phyloP scores from a whole-genome alignment of 37 sponge, comb jelly and placozoan genomes.

The Beroe forskalii region DNA sequence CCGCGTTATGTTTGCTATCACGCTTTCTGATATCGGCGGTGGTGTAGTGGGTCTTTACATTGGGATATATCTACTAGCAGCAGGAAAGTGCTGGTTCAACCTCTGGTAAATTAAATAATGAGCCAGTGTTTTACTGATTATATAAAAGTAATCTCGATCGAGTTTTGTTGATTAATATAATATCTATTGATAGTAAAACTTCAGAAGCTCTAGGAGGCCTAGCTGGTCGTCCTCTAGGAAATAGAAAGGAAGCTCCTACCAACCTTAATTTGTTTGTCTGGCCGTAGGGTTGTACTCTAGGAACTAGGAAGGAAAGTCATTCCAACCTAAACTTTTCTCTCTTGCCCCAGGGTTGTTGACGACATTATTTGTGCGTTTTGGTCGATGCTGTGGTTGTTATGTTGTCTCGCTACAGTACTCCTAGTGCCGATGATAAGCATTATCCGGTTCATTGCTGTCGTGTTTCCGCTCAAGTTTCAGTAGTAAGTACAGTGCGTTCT shows the following conservation, averaged over 20 bases:
- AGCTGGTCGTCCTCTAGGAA: too few relatives aligned
- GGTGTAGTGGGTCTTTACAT: slow-evolving; percentile 36
- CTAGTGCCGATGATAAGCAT: slow-evolving; percentile 17
- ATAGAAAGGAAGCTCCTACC: too few relatives aligned
- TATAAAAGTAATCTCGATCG: too few relatives aligned
- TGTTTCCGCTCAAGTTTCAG: neutral
- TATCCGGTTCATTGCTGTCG: neutral
- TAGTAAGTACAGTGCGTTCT: slow-evolving; percentile 20
- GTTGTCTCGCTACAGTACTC: neutral
- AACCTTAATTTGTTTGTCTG: too few relatives aligned
- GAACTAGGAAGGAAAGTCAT: too few relatives aligned
- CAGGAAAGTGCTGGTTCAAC: slow-evolving; percentile 28
- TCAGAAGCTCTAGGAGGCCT: too few relatives aligned
- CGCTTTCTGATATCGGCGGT: neutral
- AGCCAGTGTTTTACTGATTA: too few relatives aligned
- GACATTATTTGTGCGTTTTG: slow-evolving; percentile 11
- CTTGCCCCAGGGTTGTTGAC: neutral
- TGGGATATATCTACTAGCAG: neutral
- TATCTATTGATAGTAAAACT: too few relatives aligned
- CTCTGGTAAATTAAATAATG: neutral
- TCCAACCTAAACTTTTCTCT: too few relatives aligned
- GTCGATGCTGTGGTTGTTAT: slow-evolving; percentile 30
- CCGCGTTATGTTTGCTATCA: slow-evolving; percentile 7
- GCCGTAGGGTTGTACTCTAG: too few relatives aligned
- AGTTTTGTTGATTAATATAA: too few relatives aligned